These are phyloP conservation scores for Ricordea florida DNA, from an alignment of 92 coral and sea anemone genomes.

Conservation along the genomic window DNA sequence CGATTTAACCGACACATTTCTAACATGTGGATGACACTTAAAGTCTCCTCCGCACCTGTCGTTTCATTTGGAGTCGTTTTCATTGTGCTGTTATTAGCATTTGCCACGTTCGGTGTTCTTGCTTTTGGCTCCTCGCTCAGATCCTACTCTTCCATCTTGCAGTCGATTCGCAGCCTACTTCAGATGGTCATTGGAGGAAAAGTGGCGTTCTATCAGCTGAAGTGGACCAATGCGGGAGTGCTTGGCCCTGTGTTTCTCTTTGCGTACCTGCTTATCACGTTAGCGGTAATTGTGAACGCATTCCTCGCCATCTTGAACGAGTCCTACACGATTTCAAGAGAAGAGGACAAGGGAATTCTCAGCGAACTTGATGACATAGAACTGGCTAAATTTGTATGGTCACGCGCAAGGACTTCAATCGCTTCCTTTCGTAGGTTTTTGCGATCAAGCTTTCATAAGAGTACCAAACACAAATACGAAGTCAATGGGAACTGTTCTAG, in stretches of 20 bases:
- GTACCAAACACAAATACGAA: not conserved
- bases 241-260: constrained; percentile 67
- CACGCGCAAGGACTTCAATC: not conserved
- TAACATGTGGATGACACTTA: constrained; percentile 66
- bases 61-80: constrained; percentile 61
- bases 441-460: not conserved
- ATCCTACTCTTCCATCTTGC: constrained; percentile 64
- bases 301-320: constrained; percentile 70
- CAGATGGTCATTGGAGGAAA: constrained; percentile 72
- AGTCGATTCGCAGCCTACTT: constrained; percentile 52
- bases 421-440: not conserved
- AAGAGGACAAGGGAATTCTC: not conserved
- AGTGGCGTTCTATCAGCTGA: constrained; percentile 45
- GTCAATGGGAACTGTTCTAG: not conserved
- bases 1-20: constrained; percentile 77
- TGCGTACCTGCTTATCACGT: constrained; percentile 44
- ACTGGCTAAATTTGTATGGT: not conserved
- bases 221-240: constrained; percentile 26
- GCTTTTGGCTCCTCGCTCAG: constrained; percentile 64
- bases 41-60: constrained; percentile 53
- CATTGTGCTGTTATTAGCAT: constrained; percentile 60
- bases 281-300: constrained; percentile 52
- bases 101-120: constrained; percentile 72
- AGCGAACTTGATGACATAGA: constrained; percentile 4
- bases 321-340: constrained; percentile 54